A percentile compares a stretch with the other conserved stretches of the same genome.
Conservation (phyloP, 2,888 invertebrate genomes). For the Epiblema foenella region DNA sequence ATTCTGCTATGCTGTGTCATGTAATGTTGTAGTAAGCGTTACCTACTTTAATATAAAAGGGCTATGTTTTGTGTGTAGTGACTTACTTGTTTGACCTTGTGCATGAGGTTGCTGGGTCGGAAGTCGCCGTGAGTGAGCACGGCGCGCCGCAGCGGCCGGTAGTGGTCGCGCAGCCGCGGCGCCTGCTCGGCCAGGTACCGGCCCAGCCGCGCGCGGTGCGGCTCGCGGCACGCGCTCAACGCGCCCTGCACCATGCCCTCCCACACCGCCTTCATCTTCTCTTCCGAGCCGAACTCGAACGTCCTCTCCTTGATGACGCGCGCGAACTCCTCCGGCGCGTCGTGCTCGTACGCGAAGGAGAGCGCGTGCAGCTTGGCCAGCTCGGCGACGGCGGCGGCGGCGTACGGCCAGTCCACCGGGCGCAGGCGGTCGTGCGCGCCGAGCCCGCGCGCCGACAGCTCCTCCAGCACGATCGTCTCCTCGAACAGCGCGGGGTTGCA, state of each 20-base stretch:
- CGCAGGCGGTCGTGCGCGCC: slow-evolving; percentile 59
- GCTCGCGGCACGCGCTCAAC: slow-evolving; percentile 49
- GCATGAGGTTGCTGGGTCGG: slow-evolving; percentile 59
- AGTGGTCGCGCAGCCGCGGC: slow-evolving; percentile 46
- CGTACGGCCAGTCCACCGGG: slow-evolving; percentile 66
- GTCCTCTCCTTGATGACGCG: slow-evolving; percentile 48
- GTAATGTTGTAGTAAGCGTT: too few relatives aligned
- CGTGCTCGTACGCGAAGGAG: slow-evolving; percentile 58
- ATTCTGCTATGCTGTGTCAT: too few relatives aligned
- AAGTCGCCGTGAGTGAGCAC: slow-evolving; percentile 65
- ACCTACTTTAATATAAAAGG: too few relatives aligned
- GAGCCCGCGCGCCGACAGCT: slow-evolving; percentile 62
- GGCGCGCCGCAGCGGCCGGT: slow-evolving; percentile 48
- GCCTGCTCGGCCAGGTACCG: slow-evolving; percentile 47
- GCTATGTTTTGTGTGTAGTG: neutral
- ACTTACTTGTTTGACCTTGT: slow-evolving; percentile 26
- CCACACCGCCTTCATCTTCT: slow-evolving; percentile 43
- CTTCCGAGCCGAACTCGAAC: slow-evolving; percentile 45
- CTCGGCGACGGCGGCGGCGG: slow-evolving; percentile 56
- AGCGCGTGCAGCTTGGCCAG: slow-evolving; percentile 74
- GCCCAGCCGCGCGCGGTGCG: slow-evolving; percentile 52
- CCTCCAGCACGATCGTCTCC: slow-evolving; percentile 67
- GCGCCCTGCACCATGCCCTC: slow-evolving; percentile 44
- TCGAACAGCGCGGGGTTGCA: slow-evolving; percentile 50
- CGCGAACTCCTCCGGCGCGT: slow-evolving; percentile 62